Evolutionary conservation across 2,888 invertebrate genomes (phyloP), one percentile per base, ranked within the genome.

Genomic region (Andricus quercusramuli): DNA sequence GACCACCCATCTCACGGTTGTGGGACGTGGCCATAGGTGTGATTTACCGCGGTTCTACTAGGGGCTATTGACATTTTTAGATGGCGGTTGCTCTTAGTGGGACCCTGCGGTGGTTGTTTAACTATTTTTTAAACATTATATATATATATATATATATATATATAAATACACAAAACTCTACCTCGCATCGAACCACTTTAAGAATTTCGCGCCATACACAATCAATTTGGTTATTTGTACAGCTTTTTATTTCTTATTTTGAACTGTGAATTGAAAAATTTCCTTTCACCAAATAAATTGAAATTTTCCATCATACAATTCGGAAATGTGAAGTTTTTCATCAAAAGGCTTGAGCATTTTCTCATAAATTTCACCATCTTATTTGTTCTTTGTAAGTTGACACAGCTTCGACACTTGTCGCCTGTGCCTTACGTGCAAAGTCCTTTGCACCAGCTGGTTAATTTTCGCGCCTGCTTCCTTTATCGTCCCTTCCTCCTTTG

Each of bases 391-490:
- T n/a, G 44, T 15, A 51, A 51, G n/a, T 56, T 74, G 74, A 51
- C 74, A 32, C 56, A 74, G 47, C 74, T 74, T 74, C 32, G 51
- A 56, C 74, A 74, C 74, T 56, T 56, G 74, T 56, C 56, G 74
- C 32, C 32, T 74, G 56, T 56, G 51, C 74, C 74, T 74, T 74
- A 56, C 56, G 74, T 37, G 74, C 51, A 74, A 74, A 74, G 56
- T 56, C 74, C 74, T 74, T 74, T 56, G 74, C 74, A 74, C 74
- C 74, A 74, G 47, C 56, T 74, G 74, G 74, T 91, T 90, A 90
- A 92, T 91, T 91, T 92, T 91, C 90, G 89, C 86, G 86, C 83
- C 85, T 85, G 87, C 85, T 86, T 89, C 90, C 90, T 91, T 91
- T 91, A 91, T 84, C 85, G 82, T 82, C 47, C 78, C 81, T 77